phyloP scores from a whole-genome alignment of 2,113 vertebrate species.

The Notothenia rossii region DNA sequence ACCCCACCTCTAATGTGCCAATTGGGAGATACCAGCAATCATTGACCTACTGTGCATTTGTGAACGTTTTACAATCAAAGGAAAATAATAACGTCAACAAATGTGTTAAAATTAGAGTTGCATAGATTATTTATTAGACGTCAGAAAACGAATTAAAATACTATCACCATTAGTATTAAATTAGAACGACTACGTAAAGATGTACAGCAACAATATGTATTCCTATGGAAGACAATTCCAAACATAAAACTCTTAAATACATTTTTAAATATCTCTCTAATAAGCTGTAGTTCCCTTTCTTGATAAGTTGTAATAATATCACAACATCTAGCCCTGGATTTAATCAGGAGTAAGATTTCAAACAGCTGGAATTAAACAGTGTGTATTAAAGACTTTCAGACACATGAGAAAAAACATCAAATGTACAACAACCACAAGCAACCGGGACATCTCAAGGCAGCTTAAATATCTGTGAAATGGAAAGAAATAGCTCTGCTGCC shows the following conservation, averaged over 20 bases:
- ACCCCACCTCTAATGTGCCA: background rate
- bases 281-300: no score
- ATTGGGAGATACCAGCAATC: conserved; percentile 6
- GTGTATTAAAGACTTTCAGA: background rate
- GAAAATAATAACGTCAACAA: background rate
- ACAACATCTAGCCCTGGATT: background rate
- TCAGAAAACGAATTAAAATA: background rate
- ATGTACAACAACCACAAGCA: background rate
- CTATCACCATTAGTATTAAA: background rate
- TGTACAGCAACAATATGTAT: background rate
- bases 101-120: no score
- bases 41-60: conserved; percentile 15
- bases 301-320: background rate
- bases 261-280: background rate
- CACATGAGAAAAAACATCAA: background rate
- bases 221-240: background rate
- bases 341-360: background rate
- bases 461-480: background rate
- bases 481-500: background rate
- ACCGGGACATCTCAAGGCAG: background rate
- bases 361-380: background rate
- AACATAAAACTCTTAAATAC: background rate
- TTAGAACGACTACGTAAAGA: background rate
- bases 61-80: conserved; percentile 13
- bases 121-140: no score